Percentiles rank a stretch among this genome's conserved stretches.
phyloP scores from a whole-genome alignment of 2,797 vertebrate species.

The Enteromius viviparus region DNA sequence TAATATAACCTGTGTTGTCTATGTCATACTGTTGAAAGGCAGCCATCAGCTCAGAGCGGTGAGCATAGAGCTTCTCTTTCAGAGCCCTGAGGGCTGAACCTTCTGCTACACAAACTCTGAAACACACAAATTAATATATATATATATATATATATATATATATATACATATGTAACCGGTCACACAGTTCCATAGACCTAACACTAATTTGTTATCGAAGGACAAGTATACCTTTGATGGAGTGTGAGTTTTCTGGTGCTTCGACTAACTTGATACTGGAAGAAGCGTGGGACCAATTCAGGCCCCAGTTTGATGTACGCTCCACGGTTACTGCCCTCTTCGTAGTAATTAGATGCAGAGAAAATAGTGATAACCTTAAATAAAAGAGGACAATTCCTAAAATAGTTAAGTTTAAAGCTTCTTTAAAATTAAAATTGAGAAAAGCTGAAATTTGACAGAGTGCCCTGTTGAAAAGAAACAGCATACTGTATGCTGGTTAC shows the following conservation, averaged over 20 bases:
- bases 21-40: slow-evolving; percentile 83
- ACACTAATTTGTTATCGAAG: background rate
- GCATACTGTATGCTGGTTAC: no score
- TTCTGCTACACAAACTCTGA: slow-evolving; percentile 84
- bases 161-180: background rate
- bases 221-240: slow-evolving; percentile 80
- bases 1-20: slow-evolving; percentile 77
- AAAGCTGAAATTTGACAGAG: no score
- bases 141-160: no score
- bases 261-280: slow-evolving; percentile 91
- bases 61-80: slow-evolving; percentile 87
- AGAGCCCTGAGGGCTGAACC: slow-evolving; percentile 86
- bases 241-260: slow-evolving; percentile 81
- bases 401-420: background rate
- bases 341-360: slow-evolving; percentile 98
- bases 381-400: background rate
- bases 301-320: slow-evolving; percentile 90
- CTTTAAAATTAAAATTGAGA: background rate
- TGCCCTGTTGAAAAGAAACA: no score
- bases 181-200: background rate
- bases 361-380: slow-evolving; percentile 93
- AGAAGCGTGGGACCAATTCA: slow-evolving; percentile 84
- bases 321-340: slow-evolving; percentile 94
- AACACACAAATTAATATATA: background rate
- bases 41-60: slow-evolving; percentile 84